Conservation (phyloP, 1,140 invertebrate genomes). For the Venturia canescens region DNA sequence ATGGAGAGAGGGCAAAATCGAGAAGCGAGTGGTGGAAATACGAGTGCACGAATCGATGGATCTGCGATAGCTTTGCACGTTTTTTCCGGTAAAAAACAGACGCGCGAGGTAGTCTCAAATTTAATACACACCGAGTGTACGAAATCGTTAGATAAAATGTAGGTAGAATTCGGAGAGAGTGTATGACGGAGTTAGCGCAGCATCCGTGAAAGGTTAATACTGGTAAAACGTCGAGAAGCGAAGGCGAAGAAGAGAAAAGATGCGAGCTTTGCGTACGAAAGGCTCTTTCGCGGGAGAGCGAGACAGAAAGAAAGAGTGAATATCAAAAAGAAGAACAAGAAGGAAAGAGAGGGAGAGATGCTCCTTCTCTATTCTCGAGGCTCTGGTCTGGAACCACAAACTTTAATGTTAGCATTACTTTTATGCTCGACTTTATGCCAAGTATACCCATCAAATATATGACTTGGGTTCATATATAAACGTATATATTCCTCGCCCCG, state of each 20-base stretch:
- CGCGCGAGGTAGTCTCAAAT: not conserved
- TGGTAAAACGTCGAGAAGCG: constrained; percentile 37
- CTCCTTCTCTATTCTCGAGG: constrained; percentile 39
- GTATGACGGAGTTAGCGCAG: constrained; percentile 16
- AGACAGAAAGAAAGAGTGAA: constrained; percentile 10
- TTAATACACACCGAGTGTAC: not conserved
- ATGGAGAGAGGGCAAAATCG: not conserved
- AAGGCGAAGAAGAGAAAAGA: constrained; percentile 17
- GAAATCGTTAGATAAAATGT: constrained; percentile 28
- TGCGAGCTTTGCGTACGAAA: not conserved
- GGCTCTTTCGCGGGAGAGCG: not conserved
- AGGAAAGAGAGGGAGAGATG: constrained; percentile 49
- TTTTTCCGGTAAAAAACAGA: not conserved
- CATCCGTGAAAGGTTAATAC: constrained; percentile 31
- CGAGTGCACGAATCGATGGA: not conserved
- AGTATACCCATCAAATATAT: constrained; percentile 77
- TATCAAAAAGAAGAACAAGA: constrained; percentile 39
- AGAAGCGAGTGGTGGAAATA: constrained; percentile 25
- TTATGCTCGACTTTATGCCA: constrained; percentile 77
- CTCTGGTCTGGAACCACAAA: constrained; percentile 74
- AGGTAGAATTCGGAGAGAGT: constrained; percentile 13
- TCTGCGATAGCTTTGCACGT: not conserved
- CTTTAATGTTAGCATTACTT: constrained; percentile 77
- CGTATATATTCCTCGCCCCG: constrained; percentile 53
- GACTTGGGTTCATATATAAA: constrained; percentile 63